phyloP scores from a whole-genome alignment of 2,888 invertebrate genomes.

The Nomada lathburiana region DNA sequence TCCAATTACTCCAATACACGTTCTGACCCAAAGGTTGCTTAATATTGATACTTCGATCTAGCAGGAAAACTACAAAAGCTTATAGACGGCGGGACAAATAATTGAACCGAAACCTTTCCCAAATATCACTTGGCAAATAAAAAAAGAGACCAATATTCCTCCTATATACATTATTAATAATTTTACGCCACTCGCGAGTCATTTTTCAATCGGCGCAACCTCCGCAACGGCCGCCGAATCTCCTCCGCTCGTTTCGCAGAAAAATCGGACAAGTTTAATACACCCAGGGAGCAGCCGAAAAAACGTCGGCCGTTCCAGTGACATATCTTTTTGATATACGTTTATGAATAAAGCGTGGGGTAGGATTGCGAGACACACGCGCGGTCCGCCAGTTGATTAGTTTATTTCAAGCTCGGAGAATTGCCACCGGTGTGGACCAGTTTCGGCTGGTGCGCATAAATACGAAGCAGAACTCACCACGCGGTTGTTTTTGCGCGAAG shows the following conservation, averaged over 20 bases:
- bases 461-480: constrained; percentile 30
- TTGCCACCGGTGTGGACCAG: constrained; percentile 57
- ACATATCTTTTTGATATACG: constrained; percentile 48
- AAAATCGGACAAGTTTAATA: constrained; percentile 14
- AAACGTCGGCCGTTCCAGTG: neutral
- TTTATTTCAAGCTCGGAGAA: constrained; percentile 54
- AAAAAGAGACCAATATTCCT: too few species aligned
- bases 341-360: constrained; percentile 41
- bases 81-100: too few species aligned
- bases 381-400: constrained; percentile 63
- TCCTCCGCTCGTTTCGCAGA: neutral
- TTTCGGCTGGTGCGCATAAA: constrained; percentile 37
- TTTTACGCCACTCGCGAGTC: neutral
- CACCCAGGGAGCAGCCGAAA: neutral
- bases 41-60: too few species aligned
- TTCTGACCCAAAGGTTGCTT: too few species aligned
- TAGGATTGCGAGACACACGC: constrained; percentile 3
- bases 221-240: neutral
- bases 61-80: too few species aligned
- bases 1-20: too few species aligned
- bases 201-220: neutral
- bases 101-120: too few species aligned
- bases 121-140: too few species aligned
- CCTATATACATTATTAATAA: too few species aligned
- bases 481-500: constrained; percentile 58